A percentile compares a stretch with the other conserved stretches of the same genome.
Evolutionary conservation across 2,113 vertebrate genomes (phyloP).

Genomic region (Sclerurus mexicanus): DNA sequence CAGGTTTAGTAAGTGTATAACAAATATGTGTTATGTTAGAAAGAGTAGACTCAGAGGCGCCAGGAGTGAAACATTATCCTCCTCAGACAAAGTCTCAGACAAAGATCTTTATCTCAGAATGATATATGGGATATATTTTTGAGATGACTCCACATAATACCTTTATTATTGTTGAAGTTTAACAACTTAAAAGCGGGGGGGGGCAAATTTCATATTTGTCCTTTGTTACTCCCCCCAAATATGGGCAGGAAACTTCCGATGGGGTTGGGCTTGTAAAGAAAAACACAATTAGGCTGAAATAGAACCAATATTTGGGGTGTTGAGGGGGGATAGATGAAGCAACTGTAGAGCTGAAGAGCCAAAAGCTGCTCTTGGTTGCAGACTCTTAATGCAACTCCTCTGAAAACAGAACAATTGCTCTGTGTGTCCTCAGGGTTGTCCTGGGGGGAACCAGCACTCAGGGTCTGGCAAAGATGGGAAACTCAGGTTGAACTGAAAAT

Average conservation of each 20-base stretch:
- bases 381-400: not conserved
- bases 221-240: slow-evolving; percentile 50
- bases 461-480: not conserved
- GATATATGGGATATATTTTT: slow-evolving; percentile 70
- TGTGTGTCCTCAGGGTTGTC: not conserved
- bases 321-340: not conserved
- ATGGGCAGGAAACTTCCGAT: slow-evolving; percentile 26
- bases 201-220: not conserved
- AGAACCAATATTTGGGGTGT: slow-evolving; percentile 1
- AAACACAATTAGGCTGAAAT: not conserved
- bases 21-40: slow-evolving; percentile 64
- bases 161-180: slow-evolving; percentile 66
- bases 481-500: not conserved
- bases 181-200: slow-evolving; percentile 42
- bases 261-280: not conserved
- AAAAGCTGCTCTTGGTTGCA: not conserved
- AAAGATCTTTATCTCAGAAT: slow-evolving; percentile 69
- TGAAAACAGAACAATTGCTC: not conserved
- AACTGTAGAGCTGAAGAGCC: not conserved
- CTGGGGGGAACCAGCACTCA: not conserved
- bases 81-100: slow-evolving; percentile 71
- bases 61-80: slow-evolving; percentile 70
- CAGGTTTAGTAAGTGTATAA: slow-evolving; percentile 53
- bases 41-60: slow-evolving; percentile 64
- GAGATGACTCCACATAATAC: slow-evolving; percentile 69